Percentiles rank a stretch among this genome's conserved stretches.
Conservation (phyloP, 2,888 invertebrate genomes). For the Cantharis flavilabris region DNA sequence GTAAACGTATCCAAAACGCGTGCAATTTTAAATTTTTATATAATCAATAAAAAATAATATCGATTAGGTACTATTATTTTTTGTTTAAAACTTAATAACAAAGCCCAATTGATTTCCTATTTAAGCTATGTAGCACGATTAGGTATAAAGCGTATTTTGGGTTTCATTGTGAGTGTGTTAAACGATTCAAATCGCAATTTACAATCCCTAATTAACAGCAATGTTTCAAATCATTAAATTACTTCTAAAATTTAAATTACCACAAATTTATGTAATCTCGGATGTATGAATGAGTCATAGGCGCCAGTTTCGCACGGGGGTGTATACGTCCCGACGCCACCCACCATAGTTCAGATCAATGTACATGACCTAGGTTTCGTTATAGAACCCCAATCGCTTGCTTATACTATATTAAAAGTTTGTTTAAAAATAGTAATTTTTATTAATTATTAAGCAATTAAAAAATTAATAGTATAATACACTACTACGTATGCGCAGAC, state of each 20-base stretch:
- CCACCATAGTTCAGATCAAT: constrained; percentile 29
- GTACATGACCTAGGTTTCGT: constrained; percentile 35
- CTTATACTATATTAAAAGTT: not conserved
- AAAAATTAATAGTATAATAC: not conserved
- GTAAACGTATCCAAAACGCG: not conserved
- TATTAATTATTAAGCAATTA: not conserved
- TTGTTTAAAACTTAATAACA: not conserved
- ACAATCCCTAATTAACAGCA: not conserved
- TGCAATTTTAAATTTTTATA: not conserved
- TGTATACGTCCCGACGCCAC: constrained; percentile 12
- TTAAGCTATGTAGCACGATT: not conserved
- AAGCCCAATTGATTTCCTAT: not conserved
- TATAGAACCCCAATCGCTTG: constrained; percentile 6
- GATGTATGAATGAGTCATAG: constrained; percentile 27
- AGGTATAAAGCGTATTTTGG: not conserved
- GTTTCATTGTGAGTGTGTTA: not conserved
- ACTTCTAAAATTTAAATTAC: not conserved
- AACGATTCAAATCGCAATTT: not conserved
- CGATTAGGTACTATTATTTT: not conserved
- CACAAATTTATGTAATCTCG: constrained; percentile 3
- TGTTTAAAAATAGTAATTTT: not conserved
- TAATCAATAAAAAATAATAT: not conserved
- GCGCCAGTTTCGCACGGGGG: constrained; percentile 21
- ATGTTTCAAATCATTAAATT: not conserved
- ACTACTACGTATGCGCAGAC: not conserved